Percentiles rank a stretch among this genome's conserved stretches.
These are phyloP conservation scores for Tiaroga cobitis DNA, from an alignment of 2,797 vertebrate species.

Conservation along the genomic window DNA sequence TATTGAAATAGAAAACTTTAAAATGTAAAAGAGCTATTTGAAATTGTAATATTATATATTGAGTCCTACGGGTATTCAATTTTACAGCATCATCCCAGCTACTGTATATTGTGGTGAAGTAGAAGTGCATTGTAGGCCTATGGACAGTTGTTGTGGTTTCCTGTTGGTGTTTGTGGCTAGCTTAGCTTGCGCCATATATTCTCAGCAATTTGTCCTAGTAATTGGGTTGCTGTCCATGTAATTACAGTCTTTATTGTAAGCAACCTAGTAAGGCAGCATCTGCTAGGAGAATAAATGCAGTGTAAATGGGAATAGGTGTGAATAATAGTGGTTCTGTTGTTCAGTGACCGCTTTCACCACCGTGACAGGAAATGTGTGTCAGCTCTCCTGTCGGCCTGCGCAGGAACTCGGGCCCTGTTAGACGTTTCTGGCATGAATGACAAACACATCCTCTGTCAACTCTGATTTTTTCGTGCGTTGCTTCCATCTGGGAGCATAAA, in stretches of 20 bases:
- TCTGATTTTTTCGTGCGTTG: constrained; percentile 64
- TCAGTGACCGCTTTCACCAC: constrained; percentile 20
- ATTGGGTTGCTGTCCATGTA: constrained; percentile 6
- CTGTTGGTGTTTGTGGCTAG: neutral
- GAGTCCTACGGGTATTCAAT: neutral
- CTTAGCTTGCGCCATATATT: neutral
- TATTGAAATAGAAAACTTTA: neutral
- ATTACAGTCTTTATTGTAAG: constrained; percentile 30
- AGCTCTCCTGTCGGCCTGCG: constrained; percentile 66
- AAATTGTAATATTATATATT: neutral
- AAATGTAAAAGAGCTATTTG: neutral
- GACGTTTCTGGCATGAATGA: constrained; percentile 63
- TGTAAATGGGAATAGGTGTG: constrained; percentile 9
- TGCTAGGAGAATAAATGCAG: constrained; percentile 2
- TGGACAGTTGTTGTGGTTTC: neutral
- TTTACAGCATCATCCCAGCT: neutral
- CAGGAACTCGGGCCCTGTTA: constrained; percentile 68
- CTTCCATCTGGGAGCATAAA: constrained; percentile 67
- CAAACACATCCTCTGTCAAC: constrained; percentile 68
- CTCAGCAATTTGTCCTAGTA: constrained; percentile 28
- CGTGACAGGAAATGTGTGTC: constrained; percentile 71
- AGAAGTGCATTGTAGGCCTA: neutral
- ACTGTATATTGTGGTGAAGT: neutral
- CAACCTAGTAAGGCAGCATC: neutral
- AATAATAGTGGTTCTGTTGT: constrained; percentile 26